Conservation (phyloP, 2,797 vertebrate species). For the Rhinella marina region DNA sequence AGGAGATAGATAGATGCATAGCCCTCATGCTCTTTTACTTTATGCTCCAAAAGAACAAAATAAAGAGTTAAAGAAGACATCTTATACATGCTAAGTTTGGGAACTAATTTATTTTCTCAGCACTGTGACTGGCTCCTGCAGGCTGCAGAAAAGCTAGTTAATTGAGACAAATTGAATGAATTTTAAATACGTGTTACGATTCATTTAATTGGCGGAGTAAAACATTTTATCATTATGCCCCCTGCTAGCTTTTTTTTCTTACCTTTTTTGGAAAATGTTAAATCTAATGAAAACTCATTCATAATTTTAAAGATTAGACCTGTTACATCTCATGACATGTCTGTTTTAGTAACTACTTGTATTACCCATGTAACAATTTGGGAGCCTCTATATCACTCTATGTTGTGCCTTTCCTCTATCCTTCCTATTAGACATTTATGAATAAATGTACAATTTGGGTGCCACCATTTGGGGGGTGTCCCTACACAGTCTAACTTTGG, state of each 20-base stretch:
- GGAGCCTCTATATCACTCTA: too few species aligned
- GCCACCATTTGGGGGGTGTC: too few species aligned
- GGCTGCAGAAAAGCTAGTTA: conserved; percentile 50
- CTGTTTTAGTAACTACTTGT: too few species aligned
- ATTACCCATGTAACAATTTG: too few species aligned
- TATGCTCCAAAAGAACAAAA: background rate
- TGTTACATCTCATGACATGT: too few species aligned
- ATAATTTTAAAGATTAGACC: conserved; percentile 16
- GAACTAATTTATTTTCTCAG: conserved; percentile 46
- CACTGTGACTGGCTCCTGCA: conserved; percentile 43
- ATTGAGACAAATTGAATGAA: conserved; percentile 58
- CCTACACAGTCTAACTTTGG: too few species aligned
- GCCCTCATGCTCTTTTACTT: background rate
- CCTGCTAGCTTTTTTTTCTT: conserved; percentile 33
- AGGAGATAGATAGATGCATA: background rate
- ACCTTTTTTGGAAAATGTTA: conserved; percentile 26
- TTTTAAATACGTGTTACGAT: conserved; percentile 55
- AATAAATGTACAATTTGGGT: too few species aligned
- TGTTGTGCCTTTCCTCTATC: too few species aligned
- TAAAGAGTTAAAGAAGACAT: background rate
- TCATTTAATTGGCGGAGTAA: conserved; percentile 50
- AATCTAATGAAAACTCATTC: conserved; percentile 39
- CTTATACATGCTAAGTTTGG: background rate
- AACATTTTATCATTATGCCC: conserved; percentile 40
- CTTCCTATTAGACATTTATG: too few species aligned